Percentiles rank a stretch among this genome's conserved stretches.
Evolutionary conservation across 2,113 vertebrate species (phyloP).

Genomic region (Crotalus viridis): DNA sequence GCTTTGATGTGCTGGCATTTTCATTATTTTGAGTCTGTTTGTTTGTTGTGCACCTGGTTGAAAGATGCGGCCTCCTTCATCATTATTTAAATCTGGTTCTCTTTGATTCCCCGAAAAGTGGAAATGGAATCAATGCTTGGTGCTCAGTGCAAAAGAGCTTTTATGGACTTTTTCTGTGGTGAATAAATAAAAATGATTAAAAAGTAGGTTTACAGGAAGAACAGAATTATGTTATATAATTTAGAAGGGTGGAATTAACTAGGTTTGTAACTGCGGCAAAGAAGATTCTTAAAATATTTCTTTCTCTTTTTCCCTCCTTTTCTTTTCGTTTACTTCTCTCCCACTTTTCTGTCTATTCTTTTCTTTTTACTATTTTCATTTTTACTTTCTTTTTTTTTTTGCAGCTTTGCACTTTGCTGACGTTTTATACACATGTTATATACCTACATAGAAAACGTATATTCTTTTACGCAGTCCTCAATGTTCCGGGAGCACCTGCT

Average conservation of each 20-base stretch:
- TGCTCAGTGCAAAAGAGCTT: neutral
- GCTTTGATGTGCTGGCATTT: neutral
- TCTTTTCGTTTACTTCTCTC: neutral
- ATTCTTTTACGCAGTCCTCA: neutral
- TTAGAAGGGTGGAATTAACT: neutral
- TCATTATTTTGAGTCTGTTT: neutral
- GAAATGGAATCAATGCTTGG: neutral
- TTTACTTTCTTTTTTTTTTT: neutral
- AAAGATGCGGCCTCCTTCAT: neutral
- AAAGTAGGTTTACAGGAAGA: neutral
- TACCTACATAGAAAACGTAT: too few relatives aligned
- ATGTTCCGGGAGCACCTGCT: neutral
- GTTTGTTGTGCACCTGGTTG: neutral
- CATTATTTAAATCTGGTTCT: neutral
- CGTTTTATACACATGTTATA: neutral
- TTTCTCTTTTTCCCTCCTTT: neutral
- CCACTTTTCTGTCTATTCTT: neutral
- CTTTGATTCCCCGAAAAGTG: neutral
- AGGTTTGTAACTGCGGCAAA: neutral
- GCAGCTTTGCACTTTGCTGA: neutral
- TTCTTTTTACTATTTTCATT: neutral
- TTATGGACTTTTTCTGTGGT: neutral
- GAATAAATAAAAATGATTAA: neutral
- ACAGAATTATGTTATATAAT: neutral
- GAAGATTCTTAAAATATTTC: neutral